Conservation (phyloP, 2,113 vertebrate species). For the Rhinogobius similis region DNA sequence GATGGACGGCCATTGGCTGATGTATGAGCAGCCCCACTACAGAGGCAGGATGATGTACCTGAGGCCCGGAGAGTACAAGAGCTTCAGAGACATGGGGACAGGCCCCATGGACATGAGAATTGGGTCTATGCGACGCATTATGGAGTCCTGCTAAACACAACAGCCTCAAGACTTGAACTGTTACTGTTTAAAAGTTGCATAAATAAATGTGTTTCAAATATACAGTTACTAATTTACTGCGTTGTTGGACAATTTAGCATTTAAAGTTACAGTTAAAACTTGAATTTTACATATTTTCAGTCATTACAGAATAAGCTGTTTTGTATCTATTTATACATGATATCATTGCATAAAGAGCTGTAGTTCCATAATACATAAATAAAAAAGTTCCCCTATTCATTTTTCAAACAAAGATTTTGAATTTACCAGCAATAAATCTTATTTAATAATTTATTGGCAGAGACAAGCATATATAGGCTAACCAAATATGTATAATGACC, state of each 20-base stretch:
- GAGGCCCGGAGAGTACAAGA: constrained; percentile 71
- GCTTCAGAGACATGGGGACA: constrained; percentile 61
- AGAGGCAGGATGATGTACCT: constrained; percentile 66
- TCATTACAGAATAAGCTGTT: no score
- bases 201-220: constrained; percentile 27
- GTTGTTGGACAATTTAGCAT: not conserved
- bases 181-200: constrained; percentile 20
- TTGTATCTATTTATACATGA: no score
- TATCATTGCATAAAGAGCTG: no score
- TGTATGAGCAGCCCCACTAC: constrained; percentile 72
- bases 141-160: constrained; percentile 59
- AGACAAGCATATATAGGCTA: not conserved
- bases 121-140: constrained; percentile 67
- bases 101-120: constrained; percentile 66
- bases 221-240: not conserved
- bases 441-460: not conserved
- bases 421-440: not conserved
- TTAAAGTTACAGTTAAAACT: not conserved
- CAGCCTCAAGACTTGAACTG: not conserved
- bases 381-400: no score
- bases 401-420: no score
- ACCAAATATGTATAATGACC: not conserved
- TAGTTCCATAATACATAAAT: no score
- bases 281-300: not conserved
- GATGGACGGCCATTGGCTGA: constrained; percentile 74